phyloP scores from a whole-genome alignment of 2,113 vertebrate species.

The Galeopterus variegatus region DNA sequence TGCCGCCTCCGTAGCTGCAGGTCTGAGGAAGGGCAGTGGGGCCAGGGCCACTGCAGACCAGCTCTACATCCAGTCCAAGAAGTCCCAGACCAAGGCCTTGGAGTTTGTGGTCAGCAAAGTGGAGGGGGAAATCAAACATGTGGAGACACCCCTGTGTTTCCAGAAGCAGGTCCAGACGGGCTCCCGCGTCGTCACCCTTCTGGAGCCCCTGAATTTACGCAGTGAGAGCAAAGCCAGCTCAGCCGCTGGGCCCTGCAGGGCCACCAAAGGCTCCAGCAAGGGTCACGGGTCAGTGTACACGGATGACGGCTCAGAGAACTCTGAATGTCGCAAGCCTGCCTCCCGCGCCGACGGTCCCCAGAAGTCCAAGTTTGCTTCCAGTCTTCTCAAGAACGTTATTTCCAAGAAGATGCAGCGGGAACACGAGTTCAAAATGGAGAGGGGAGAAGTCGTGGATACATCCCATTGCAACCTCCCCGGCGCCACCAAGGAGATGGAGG shows the following conservation, averaged over 20 bases:
- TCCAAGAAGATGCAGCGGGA: constrained; percentile 99
- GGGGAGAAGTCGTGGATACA: constrained; percentile 94
- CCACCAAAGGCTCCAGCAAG: constrained; percentile 86
- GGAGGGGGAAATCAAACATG: constrained; percentile 89
- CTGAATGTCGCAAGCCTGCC: constrained; percentile 44
- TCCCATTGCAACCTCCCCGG: constrained; percentile 83
- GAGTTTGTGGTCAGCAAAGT: constrained; percentile 92
- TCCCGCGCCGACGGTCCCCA: constrained; percentile 88
- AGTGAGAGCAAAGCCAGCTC: constrained; percentile 91
- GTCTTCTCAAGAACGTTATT: constrained; percentile 97
- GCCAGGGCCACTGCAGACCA: constrained; percentile 75
- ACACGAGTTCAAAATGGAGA: constrained; percentile 97
- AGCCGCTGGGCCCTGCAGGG: constrained; percentile 83
- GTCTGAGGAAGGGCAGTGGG: constrained; percentile 70
- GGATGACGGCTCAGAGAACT: constrained; percentile 90
- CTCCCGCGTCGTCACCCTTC: constrained; percentile 92
- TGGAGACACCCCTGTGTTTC: constrained; percentile 86
- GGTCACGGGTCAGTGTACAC: constrained; percentile 89
- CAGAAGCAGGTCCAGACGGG: constrained; percentile 87
- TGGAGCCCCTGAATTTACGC: constrained; percentile 92
- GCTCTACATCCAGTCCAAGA: constrained; percentile 86
- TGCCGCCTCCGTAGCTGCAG: constrained; percentile 60
- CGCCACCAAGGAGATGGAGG: constrained; percentile 84
- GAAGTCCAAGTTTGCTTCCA: constrained; percentile 96
- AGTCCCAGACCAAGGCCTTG: constrained; percentile 90